Percentiles rank a stretch among this genome's conserved stretches.
These are phyloP conservation scores for Anniella stebbinsi DNA, from an alignment of 2,797 vertebrate species.

Conservation along the genomic window DNA sequence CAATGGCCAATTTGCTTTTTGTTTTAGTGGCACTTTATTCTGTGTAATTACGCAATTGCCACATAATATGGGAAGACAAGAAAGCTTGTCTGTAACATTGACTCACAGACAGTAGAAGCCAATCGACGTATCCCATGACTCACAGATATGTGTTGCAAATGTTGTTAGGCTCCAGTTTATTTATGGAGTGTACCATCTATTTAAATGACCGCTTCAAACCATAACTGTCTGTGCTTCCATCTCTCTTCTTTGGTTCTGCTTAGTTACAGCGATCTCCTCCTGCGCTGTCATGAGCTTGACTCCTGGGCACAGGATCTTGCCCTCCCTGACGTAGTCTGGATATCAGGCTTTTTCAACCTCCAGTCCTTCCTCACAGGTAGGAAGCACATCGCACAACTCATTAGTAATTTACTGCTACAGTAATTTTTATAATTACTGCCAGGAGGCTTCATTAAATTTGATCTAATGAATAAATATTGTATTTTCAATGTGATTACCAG, in stretches of 20 bases:
- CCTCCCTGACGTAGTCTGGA: slow-evolving; percentile 90
- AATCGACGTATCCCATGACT: neutral
- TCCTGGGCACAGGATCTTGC: slow-evolving; percentile 82
- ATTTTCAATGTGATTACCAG: slow-evolving; percentile 99
- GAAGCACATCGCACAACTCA: slow-evolving; percentile 92
- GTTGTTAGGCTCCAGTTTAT: neutral
- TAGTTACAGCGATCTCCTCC: slow-evolving; percentile 82
- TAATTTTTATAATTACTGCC: slow-evolving; percentile 99
- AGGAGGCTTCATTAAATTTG: slow-evolving; percentile 99
- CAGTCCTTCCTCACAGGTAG: slow-evolving; percentile 97
- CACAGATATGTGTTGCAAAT: neutral
- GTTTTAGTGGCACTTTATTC: neutral
- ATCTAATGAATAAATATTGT: slow-evolving; percentile 99
- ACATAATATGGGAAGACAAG: neutral
- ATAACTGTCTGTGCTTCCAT: slow-evolving; percentile 20
- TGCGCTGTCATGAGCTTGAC: slow-evolving; percentile 83
- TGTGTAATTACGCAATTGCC: neutral
- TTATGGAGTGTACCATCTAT: neutral
- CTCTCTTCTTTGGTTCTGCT: slow-evolving; percentile 60
- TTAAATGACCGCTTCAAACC: slow-evolving; percentile 46
- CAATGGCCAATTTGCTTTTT: neutral
- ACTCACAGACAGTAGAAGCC: neutral
- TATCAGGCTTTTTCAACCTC: slow-evolving; percentile 91
- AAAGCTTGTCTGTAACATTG: neutral
- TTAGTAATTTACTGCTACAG: slow-evolving; percentile 99